Percentiles rank a stretch among this genome's conserved stretches.
phyloP scores from a whole-genome alignment of 2,113 vertebrate genomes.

The Passer montanus region DNA sequence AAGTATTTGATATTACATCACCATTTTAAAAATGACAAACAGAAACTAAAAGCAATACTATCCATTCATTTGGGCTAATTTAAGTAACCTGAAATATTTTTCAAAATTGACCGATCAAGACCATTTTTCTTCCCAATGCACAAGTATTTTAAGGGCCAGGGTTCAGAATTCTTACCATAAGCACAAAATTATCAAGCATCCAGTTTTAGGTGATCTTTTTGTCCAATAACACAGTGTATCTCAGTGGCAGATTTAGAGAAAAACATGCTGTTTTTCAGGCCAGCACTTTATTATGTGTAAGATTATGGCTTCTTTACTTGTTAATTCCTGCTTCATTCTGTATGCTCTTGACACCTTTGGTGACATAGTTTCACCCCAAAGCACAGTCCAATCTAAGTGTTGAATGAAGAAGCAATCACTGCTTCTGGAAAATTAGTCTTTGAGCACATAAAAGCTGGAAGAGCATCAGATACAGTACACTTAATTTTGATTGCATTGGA shows the following conservation, averaged over 20 bases:
- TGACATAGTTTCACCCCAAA: not conserved
- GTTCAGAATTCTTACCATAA: not conserved
- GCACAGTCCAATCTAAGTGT: not conserved
- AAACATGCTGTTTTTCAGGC: not conserved
- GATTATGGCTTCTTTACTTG: not conserved
- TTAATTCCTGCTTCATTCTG: not conserved
- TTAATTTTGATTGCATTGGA: not conserved
- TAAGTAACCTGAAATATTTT: not conserved
- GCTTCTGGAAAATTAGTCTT: not conserved
- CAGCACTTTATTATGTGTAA: not conserved
- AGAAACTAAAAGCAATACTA: not conserved
- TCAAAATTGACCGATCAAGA: not conserved
- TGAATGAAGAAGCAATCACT: not conserved
- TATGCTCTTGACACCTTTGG: not conserved
- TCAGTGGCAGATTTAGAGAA: not conserved
- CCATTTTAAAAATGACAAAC: not conserved
- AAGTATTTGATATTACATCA: not conserved
- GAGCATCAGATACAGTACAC: not conserved
- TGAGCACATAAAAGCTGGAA: not conserved
- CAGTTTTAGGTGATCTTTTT: not conserved
- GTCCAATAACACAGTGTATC: not conserved
- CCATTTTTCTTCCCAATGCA: not conserved
- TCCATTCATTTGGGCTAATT: not conserved
- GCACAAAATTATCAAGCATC: not conserved
- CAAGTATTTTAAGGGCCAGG: not conserved